Conservation (phyloP, 2,888 invertebrate genomes). For the Caenorhabditis doughertyi region DNA sequence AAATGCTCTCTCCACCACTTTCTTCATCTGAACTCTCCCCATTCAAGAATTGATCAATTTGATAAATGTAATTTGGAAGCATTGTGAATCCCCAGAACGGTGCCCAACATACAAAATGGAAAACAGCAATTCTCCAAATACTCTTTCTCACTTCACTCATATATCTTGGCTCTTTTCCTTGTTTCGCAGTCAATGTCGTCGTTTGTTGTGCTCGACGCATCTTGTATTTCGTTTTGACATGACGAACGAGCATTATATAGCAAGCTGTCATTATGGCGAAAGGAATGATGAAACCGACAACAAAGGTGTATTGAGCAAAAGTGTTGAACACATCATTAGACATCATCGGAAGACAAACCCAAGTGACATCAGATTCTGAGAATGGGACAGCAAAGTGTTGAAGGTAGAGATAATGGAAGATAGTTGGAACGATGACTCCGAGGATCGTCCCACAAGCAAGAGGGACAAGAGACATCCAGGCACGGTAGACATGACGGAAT, state of each 20-base stretch:
- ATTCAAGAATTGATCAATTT: conserved; percentile 45
- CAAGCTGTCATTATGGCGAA: conserved; percentile 77
- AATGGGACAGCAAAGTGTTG: conserved; percentile 47
- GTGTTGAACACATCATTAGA: conserved; percentile 64
- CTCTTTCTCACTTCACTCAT: conserved; percentile 77
- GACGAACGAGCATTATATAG: conserved; percentile 77
- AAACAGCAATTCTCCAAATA: conserved; percentile 78
- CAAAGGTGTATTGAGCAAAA: conserved; percentile 77
- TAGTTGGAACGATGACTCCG: conserved; percentile 70
- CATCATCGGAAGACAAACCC: conserved; percentile 69
- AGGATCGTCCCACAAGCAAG: conserved; percentile 68
- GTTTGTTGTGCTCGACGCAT: conserved; percentile 62
- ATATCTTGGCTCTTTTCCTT: conserved; percentile 73
- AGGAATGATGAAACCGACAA: conserved; percentile 74
- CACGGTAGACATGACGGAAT: conserved; percentile 68
- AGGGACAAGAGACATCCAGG: conserved; percentile 72
- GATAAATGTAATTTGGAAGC: conserved; percentile 63
- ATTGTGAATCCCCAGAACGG: conserved; percentile 77
- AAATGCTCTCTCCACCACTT: conserved; percentile 30
- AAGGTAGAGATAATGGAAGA: conserved; percentile 69
- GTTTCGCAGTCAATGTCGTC: conserved; percentile 31
- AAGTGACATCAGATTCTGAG: conserved; percentile 34
- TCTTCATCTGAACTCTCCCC: conserved; percentile 33
- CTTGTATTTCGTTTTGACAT: conserved; percentile 75
- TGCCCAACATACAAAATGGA: conserved; percentile 80